A percentile compares a stretch with the other conserved stretches of the same genome.
These are phyloP conservation scores for Drosophila arawakana DNA, from an alignment of 1,140 invertebrate species.

Conservation along the genomic window DNA sequence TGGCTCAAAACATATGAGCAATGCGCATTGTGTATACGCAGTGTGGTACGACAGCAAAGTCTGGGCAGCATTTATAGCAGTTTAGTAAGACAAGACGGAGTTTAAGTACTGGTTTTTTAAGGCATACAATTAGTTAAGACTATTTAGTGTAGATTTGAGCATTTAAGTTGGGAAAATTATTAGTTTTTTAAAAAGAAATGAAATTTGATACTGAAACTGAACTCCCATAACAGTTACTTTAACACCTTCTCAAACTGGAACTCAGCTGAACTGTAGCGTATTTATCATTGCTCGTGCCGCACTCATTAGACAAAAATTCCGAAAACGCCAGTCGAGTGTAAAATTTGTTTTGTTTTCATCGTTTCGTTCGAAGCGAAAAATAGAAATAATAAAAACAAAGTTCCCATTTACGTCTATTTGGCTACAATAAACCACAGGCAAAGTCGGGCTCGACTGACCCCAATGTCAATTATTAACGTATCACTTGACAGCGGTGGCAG, in stretches of 20 bases:
- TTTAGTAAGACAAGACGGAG: slow-evolving; percentile 8
- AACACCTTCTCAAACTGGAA: neutral
- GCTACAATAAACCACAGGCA: slow-evolving; percentile 67
- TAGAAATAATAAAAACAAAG: slow-evolving; percentile 5
- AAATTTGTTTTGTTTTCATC: slow-evolving; percentile 71
- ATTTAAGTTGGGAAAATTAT: neutral
- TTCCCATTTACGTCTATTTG: slow-evolving; percentile 50
- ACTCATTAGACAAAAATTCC: slow-evolving; percentile 47
- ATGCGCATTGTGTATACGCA: slow-evolving; percentile 71
- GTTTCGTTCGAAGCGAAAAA: slow-evolving; percentile 6
- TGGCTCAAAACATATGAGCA: slow-evolving; percentile 62
- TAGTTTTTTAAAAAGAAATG: neutral
- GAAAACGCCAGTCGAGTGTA: slow-evolving; percentile 64
- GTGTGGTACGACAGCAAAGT: slow-evolving; percentile 17
- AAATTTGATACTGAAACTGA: slow-evolving; percentile 9
- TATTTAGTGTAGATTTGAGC: neutral
- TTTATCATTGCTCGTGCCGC: slow-evolving; percentile 32
- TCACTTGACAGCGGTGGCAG: slow-evolving; percentile 74
- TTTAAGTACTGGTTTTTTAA: neutral
- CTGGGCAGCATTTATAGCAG: slow-evolving; percentile 9
- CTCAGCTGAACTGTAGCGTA: neutral
- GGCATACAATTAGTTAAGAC: neutral
- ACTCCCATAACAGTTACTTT: neutral
- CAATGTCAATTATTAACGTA: slow-evolving; percentile 84
- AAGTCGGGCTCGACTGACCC: slow-evolving; percentile 66